A percentile compares a stretch with the other conserved stretches of the same genome.
phyloP scores from a whole-genome alignment of 2,888 invertebrate species.

The Leucophora obtusa region DNA sequence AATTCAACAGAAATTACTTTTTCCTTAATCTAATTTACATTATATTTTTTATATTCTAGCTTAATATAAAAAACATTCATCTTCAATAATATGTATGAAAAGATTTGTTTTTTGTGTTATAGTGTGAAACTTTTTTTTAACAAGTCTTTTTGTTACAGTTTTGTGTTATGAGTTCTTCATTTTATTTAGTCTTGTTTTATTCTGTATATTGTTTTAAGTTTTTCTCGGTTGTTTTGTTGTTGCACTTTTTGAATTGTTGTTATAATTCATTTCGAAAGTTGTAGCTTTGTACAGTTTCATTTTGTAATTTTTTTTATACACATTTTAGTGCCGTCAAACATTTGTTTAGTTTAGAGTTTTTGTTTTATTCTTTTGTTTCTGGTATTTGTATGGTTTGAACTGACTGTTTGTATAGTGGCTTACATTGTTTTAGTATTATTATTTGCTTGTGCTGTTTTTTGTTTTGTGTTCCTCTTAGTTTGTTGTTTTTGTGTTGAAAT shows the following conservation, averaged over 20 bases:
- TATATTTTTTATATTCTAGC: neutral
- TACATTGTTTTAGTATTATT: neutral
- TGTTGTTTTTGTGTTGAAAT: neutral
- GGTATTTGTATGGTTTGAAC: slow-evolving; percentile 1
- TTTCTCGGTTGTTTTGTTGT: slow-evolving; percentile 2
- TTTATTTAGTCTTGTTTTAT: slow-evolving; percentile 1
- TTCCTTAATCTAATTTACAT: neutral
- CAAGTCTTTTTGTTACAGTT: slow-evolving; percentile 1
- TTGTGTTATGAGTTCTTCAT: slow-evolving; percentile 8
- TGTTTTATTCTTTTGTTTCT: neutral
- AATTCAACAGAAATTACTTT: slow-evolving; percentile 7
- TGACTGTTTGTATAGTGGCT: slow-evolving; percentile 1
- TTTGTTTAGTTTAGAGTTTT: slow-evolving; percentile 10
- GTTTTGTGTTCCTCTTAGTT: neutral
- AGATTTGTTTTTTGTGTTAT: neutral
- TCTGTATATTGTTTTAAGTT: slow-evolving; percentile 21
- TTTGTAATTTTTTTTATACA: neutral
- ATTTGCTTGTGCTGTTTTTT: neutral
- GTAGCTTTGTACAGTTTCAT: slow-evolving; percentile 10
- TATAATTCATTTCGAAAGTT: slow-evolving; percentile 2
- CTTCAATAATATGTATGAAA: slow-evolving; percentile 4
- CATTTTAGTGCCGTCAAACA: slow-evolving; percentile 8
- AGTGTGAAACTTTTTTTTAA: slow-evolving; percentile 8
- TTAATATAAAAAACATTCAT: slow-evolving; percentile 9
- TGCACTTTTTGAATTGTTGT: slow-evolving; percentile 30